Evolutionary conservation across 2,113 vertebrate species (phyloP), one percentile per base, ranked within the genome.

Genomic region (Dipodomys ordii): DNA sequence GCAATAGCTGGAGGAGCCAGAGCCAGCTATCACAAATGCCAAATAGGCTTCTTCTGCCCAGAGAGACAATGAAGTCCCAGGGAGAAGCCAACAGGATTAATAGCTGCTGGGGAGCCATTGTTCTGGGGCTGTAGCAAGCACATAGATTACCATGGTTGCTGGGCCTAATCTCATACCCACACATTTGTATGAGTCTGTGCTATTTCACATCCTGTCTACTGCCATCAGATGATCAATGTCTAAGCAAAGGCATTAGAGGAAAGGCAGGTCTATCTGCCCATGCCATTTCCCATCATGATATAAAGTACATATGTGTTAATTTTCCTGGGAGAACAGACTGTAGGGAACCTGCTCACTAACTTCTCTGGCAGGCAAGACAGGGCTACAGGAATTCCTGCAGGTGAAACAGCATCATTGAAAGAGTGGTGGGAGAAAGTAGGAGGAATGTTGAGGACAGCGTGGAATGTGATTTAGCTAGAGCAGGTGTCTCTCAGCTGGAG

Each of bases 1-100:
- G 90, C 60, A 13, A 18, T 27, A 65, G 83, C 32, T 2, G 8
- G 65, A 44, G 71, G 62, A 90, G 25, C 84, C n/a, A 3, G 20
- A 86, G 49, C 65, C 87, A 91, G 93, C 87, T 69, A 44, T 9
- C 0, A 23, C 76, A 94, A 87, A 91, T 53, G 78, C 77, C 49
- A 83, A 19, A 4, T 32, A 10, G 89, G 11, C 23, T 72, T 53
- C 88, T 81, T 65, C 78, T 82, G 49, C 71, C 81, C 15, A 6
- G 60, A 76, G 72, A 77, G 83, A 73, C 80, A 49, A 15, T 16
- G 87, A 78, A 82, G 92, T 87, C 81, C 64, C 76, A 69, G 78
- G 67, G 81, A 79, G 84, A 84, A 84, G 91, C 53, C 95, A 67
- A 35, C 18, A 27, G 87, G 81, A 64, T 44, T 67, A 35, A 69